Base-by-base conservation (phyloP, 2,797 vertebrate species). In the Margarornis squamiger region DNA sequence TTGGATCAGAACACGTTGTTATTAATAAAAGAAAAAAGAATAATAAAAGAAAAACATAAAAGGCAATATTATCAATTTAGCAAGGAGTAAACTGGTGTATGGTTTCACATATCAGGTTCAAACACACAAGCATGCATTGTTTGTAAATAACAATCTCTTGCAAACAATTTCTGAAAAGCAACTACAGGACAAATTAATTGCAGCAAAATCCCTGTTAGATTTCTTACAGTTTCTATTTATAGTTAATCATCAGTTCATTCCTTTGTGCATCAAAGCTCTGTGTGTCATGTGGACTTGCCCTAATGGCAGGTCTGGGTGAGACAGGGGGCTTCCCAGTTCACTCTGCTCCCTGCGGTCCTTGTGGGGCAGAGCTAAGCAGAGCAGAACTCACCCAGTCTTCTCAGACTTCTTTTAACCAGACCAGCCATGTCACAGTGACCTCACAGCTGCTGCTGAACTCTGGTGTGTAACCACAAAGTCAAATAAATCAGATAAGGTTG, bases 331-430 rank as follows among this genome's bases (percentile, higher is more conserved):
- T 70, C 19, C 30, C 39, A 63, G 38, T 20, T 83, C 51, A 18
- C 14, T 54, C 32, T 45, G 12, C 17, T 65, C 15, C 24, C 11
- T 0, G 0, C 1, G 2, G 9, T 45, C 26, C 23, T 20, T 22
- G 19, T 7, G 4, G 24, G 29, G 18, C 36, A 81, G 39, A 74
- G 43, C 20, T 61, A 17, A 68, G 14, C 55, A 30, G 49, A 21
- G 23, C 36, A 77, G 52, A 45, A 45, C 20, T 59, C 36, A 27
- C 10, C 38, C 14, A 4, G 34, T 32, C 36, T 30, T 77, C 51
- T 55, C n/a, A 34, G 14, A 18, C 32, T 41, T n/a, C 36, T 36
- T 48, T 34, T 41, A 29, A 38, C 4, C 12, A 17, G 65, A 74
- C 5, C 46, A 90, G 43, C 34, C 49, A 4, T 18, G 32, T 19